Conservation (phyloP, 2,797 vertebrate species). For the Xenops minutus region DNA sequence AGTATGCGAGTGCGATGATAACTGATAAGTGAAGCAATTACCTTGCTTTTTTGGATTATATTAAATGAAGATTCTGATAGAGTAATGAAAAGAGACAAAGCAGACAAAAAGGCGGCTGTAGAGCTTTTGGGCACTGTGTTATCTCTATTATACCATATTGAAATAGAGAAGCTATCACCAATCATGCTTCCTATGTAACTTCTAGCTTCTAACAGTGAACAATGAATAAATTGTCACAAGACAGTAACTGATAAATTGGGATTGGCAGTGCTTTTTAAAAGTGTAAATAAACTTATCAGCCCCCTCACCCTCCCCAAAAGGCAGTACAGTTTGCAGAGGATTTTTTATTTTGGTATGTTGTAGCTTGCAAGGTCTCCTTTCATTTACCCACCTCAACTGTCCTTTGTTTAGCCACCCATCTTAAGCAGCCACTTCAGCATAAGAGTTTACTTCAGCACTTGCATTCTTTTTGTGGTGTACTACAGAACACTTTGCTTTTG, state of each 20-base stretch:
- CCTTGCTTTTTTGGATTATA: constrained; percentile 86
- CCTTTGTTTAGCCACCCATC: constrained; percentile 59
- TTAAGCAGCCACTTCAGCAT: constrained; percentile 57
- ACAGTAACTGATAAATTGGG: constrained; percentile 85
- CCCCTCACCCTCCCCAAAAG: constrained; percentile 60
- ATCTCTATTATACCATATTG: constrained; percentile 87
- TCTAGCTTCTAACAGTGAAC: constrained; percentile 81
- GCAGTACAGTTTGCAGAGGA: constrained; percentile 61
- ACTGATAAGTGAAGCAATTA: constrained; percentile 87
- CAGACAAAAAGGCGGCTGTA: constrained; percentile 82
- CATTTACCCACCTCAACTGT: constrained; percentile 45
- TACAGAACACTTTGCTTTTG: constrained; percentile 15
- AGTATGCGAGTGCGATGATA: constrained; percentile 82
- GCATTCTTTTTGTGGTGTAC: not conserved
- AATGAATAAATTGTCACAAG: constrained; percentile 86
- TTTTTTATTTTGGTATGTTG: constrained; percentile 46
- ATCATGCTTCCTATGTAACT: constrained; percentile 84
- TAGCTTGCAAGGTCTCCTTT: constrained; percentile 51
- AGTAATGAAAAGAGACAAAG: constrained; percentile 87
- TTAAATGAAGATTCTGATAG: constrained; percentile 88
- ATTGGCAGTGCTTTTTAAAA: constrained; percentile 81
- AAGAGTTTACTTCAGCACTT: constrained; percentile 25
- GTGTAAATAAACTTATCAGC: constrained; percentile 82
- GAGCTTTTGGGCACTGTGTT: constrained; percentile 84
- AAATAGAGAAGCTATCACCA: constrained; percentile 85